These are phyloP conservation scores for Acheta domesticus DNA, from an alignment of 2,888 invertebrate species.

Conservation along the genomic window DNA sequence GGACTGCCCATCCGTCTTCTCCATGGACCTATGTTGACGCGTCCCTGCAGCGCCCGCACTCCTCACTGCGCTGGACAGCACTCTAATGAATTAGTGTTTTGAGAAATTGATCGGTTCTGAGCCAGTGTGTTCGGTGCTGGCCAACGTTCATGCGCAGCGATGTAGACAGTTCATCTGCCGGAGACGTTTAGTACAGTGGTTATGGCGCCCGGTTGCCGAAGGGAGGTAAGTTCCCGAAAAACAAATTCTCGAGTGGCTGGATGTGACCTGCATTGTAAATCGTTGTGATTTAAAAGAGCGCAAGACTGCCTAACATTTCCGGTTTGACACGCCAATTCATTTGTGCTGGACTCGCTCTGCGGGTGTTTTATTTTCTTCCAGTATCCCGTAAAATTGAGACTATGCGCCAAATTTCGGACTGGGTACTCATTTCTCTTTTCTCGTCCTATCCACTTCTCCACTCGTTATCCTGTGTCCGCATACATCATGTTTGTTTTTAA, in stretches of 20 bases:
- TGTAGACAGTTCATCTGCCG: too few relatives aligned
- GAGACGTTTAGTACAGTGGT: too few relatives aligned
- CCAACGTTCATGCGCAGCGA: too few relatives aligned
- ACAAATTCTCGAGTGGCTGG: neutral
- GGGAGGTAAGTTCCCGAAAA: neutral
- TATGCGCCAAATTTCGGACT: neutral
- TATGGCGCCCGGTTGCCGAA: neutral
- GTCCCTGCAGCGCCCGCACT: too few relatives aligned
- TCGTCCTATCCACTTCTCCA: neutral
- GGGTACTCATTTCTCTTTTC: neutral
- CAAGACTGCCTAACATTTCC: neutral
- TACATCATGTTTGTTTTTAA: neutral
- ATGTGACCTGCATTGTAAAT: neutral
- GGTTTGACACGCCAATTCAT: neutral
- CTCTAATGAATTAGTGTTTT: neutral
- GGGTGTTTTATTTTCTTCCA: slow-evolving; percentile 9
- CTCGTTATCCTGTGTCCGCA: neutral
- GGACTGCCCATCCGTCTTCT: too few relatives aligned
- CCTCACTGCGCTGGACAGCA: neutral
- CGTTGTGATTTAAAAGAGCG: neutral
- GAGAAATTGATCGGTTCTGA: neutral
- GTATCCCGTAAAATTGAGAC: neutral
- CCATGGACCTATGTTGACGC: too few relatives aligned
- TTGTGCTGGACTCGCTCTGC: neutral
- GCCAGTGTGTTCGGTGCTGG: too few relatives aligned